phyloP scores from a whole-genome alignment of 2,797 vertebrate species.

The Chrysocyon brachyurus region DNA sequence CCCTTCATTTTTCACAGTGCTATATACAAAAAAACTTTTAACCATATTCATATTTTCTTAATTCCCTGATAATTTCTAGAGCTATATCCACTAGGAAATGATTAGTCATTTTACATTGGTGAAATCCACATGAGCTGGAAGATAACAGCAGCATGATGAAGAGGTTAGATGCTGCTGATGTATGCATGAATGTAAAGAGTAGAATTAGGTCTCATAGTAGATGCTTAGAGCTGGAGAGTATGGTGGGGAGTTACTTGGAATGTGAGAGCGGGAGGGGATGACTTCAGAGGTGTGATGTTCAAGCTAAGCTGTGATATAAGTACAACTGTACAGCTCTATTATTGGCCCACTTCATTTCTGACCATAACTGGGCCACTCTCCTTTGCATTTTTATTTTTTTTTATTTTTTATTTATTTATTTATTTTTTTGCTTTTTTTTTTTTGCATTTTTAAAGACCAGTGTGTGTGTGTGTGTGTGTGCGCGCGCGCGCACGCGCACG shows the following conservation, averaged over 20 bases:
- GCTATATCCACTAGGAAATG: neutral
- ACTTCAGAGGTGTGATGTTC: neutral
- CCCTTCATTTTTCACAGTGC: neutral
- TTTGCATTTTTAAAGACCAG: conserved; percentile 7
- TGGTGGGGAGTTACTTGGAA: neutral
- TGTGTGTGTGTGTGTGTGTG: neutral
- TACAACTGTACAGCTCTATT: neutral
- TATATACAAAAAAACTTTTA: neutral
- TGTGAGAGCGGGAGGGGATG: neutral
- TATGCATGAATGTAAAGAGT: neutral
- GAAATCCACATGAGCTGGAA: neutral
- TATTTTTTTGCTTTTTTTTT: too few species aligned
- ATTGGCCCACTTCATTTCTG: neutral
- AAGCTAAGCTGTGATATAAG: neutral
- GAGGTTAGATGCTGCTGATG: neutral
- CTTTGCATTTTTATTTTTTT: conserved; percentile 31
- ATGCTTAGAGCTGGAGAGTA: neutral
- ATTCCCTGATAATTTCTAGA: neutral
- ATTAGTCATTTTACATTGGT: neutral
- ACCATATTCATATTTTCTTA: neutral
- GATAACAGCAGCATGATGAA: too few species aligned
- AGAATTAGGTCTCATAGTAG: neutral
- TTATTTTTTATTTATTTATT: too few species aligned
- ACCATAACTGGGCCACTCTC: neutral
- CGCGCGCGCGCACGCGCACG: neutral